Evolutionary conservation across 1,140 invertebrate genomes (phyloP), one percentile per base, ranked within the genome.

Genomic region (Eriosoma lanigerum): DNA sequence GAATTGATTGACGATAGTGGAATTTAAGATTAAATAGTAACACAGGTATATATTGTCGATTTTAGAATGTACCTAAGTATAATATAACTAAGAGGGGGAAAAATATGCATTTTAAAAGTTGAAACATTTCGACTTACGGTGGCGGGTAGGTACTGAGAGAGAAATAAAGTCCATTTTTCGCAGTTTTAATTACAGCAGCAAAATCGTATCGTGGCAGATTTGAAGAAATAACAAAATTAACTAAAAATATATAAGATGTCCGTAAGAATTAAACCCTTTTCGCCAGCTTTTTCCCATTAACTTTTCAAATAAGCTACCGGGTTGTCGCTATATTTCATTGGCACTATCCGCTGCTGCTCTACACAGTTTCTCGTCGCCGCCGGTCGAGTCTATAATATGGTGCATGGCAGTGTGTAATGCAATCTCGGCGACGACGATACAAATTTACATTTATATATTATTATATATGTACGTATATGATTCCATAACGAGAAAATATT

Each of bases 171-270:
- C 48, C 46, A 52, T 72, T 72, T 72, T 72, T 72, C 68, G 48
- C 68, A 72, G 68, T 72, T 72, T 72, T 72, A 72, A 72, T 72
- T 72, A 72, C 48, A 72, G 46, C 48, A 26, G 46, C 8, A 29
- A 72, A 52, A 72, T 72, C 68, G 68, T 72, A 72, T 29, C 24
- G 68, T 52, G 46, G 68, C 68, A 50, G 46, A 72, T 72, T 72
- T 72, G 48, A 72, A 72, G 68, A 72, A 72, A 72, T 72, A 72
- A 72, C 48, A 29, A 72, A 72, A 72, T 72, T 62, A 78, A 78
- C 52, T 78, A 78, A 78, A 76, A 78, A 46, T 75, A 38, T 75
- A n/a, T 21, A 58, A 75, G 72, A 75, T 26, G 72, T 75, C 54
- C 54, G 52, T 75, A 58, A 75, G 50, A 58, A 56, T 75, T 75